Base-by-base conservation (phyloP, 2,888 invertebrate genomes). In the Cabera pusaria region DNA sequence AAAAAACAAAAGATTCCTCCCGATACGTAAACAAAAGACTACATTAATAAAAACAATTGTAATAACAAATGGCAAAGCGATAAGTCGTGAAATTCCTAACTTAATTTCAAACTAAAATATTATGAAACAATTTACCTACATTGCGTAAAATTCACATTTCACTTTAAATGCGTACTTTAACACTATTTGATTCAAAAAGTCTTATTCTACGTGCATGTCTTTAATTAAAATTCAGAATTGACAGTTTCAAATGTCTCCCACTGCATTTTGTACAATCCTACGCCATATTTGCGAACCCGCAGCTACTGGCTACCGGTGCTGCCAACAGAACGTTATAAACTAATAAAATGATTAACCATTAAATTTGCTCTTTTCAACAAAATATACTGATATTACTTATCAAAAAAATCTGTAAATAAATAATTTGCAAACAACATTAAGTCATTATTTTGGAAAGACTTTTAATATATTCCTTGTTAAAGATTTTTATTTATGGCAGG, bases 141-240 rank as follows among this genome's bases (percentile, higher is more conserved):
- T 87, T 71, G 71, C 80, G 74, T 63, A 68, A 69, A 76, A 77
- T 74, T 80, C 83, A 83, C 82, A 81, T 81, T 76, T 79, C 83
- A 85, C 81, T 76, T 63, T 50, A 52, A 59, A 64, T 64, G 64
- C 43, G 65, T 56, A 47, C 39, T 68, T 66, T 56, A 53, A 64
- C 73, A 75, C 71, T 69, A 49, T 48, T 63, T 48, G 52, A 63
- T 65, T 65, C 53, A 60, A 57, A 58, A 59, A 56, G 58, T 64
- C 45, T 64, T 73, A 77, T 50, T 39, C 60, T 68, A 71, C 42
- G 59, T 61, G 62, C 76, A 81, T 82, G 69, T 80, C 76, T 79
- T 77, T 69, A 51, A 68, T 38, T 67, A 72, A 70, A 74, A 67
- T 69, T 74, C 68, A 51, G 72, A 79, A 77, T 75, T 79, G 82